These are phyloP conservation scores for Oncorhynchus keta DNA, from an alignment of 2,113 vertebrate species.

Conservation along the genomic window DNA sequence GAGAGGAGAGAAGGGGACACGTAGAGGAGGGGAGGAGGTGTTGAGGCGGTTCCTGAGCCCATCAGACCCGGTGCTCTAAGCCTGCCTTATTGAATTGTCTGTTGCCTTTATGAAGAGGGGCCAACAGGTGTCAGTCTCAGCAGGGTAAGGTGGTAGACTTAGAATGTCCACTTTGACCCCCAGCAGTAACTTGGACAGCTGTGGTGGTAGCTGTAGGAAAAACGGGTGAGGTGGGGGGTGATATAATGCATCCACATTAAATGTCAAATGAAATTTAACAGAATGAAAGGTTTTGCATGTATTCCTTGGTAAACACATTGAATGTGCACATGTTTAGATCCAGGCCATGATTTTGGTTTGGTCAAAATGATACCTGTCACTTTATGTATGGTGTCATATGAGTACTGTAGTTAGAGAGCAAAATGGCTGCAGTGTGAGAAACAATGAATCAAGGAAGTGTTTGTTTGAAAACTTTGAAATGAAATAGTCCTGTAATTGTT, in stretches of 20 bases:
- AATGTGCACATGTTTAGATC: no score
- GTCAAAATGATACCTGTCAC: no score
- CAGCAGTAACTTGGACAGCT: conserved; percentile 61
- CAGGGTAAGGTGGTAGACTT: conserved; percentile 36
- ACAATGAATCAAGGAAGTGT: no score
- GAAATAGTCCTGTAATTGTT: no score
- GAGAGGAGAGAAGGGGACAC: not conserved
- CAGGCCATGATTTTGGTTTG: no score
- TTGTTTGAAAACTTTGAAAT: no score
- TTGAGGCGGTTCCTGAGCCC: conserved; percentile 4
- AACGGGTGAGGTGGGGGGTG: conserved; percentile 5
- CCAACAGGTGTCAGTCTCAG: conserved; percentile 67
- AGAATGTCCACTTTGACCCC: conserved; percentile 70
- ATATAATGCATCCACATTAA: not conserved
- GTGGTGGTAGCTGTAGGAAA: conserved; percentile 47
- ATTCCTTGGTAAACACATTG: no score
- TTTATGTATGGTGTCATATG: no score
- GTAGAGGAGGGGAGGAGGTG: not conserved
- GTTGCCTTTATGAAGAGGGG: conserved; percentile 58
- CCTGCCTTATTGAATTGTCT: conserved; percentile 71
- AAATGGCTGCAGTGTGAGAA: no score
- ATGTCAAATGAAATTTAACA: no score
- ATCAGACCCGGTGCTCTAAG: conserved; percentile 51
- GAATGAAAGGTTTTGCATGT: no score
- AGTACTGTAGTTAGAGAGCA: no score